Percentiles rank a stretch among this genome's conserved stretches.
phyloP scores from a whole-genome alignment of 2,797 vertebrate species.

The Eospalax fontanierii region DNA sequence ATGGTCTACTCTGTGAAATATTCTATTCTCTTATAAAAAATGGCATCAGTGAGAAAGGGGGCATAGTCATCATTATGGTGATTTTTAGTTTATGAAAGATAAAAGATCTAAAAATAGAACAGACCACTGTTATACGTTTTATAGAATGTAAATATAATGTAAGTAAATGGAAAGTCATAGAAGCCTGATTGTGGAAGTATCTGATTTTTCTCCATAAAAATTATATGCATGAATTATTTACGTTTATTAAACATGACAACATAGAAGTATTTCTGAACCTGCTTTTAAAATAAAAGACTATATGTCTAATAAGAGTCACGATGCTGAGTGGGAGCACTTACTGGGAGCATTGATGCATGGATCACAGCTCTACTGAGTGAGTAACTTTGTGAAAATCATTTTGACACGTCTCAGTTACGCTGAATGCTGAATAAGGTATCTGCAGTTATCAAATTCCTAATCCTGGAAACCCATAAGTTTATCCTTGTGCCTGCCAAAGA shows the following conservation, averaged over 20 bases:
- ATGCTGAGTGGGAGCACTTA: not conserved
- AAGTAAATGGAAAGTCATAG: not conserved
- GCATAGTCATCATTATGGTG: not conserved
- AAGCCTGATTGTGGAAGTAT: not conserved
- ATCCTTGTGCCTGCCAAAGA: not conserved
- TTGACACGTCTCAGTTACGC: not conserved
- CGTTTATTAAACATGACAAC: slow-evolving; percentile 8
- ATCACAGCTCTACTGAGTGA: not conserved
- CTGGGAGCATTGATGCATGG: not conserved
- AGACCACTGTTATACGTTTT: not conserved
- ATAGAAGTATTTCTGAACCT: not conserved
- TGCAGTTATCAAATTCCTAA: not conserved
- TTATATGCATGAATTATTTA: not conserved
- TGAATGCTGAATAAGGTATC: not conserved
- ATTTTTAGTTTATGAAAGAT: not conserved
- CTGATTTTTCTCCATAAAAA: slow-evolving; percentile 15
- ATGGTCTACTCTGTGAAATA: not conserved
- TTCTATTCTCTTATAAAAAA: not conserved
- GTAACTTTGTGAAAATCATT: not conserved
- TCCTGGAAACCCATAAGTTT: not conserved
- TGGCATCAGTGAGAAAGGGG: not conserved
- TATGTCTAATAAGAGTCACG: not conserved
- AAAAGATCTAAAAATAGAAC: not conserved
- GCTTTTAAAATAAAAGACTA: slow-evolving; percentile 40
- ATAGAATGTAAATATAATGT: not conserved